Percentiles rank a stretch among this genome's conserved stretches.
Conservation (phyloP, 2,113 vertebrate species). For the Odontophorus gujanensis region DNA sequence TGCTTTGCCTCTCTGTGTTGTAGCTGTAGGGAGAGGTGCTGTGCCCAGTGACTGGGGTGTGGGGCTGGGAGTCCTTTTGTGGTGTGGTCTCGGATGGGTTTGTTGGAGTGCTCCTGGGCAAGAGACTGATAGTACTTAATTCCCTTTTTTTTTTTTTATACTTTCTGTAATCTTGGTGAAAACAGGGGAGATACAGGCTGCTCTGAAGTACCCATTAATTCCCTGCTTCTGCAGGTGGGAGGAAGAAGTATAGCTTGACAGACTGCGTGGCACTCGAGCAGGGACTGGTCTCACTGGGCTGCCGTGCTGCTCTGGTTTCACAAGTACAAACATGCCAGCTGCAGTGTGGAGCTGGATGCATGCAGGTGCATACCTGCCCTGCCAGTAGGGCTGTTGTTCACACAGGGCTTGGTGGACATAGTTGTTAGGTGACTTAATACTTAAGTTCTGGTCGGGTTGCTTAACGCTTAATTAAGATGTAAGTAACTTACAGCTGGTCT, state of each 20-base stretch:
- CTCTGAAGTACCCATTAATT: not conserved
- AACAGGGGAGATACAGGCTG: not conserved
- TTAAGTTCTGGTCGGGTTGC: not conserved
- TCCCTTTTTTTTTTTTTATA: not conserved
- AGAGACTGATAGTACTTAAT: not conserved
- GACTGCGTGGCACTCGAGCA: not conserved
- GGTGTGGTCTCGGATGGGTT: fast-evolving
- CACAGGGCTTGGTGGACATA: not conserved
- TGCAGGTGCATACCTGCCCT: not conserved
- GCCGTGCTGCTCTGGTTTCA: not conserved
- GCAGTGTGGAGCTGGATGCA: not conserved
- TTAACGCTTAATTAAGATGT: fast-evolving
- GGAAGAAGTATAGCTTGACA: not conserved
- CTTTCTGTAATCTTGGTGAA: not conserved
- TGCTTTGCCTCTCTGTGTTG: not conserved
- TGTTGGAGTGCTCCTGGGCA: not conserved
- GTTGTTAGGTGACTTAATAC: not conserved
- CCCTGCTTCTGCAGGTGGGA: not conserved
- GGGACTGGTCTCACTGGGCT: not conserved
- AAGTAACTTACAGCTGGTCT: not conserved
- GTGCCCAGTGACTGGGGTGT: fast-evolving
- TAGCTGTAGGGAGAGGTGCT: not conserved
- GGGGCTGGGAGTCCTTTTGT: not conserved
- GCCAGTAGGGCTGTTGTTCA: not conserved
- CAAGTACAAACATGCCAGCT: fast-evolving